These are phyloP conservation scores for Rhynchophorus ferrugineus DNA, from an alignment of 1,140 invertebrate species.

Conservation along the genomic window DNA sequence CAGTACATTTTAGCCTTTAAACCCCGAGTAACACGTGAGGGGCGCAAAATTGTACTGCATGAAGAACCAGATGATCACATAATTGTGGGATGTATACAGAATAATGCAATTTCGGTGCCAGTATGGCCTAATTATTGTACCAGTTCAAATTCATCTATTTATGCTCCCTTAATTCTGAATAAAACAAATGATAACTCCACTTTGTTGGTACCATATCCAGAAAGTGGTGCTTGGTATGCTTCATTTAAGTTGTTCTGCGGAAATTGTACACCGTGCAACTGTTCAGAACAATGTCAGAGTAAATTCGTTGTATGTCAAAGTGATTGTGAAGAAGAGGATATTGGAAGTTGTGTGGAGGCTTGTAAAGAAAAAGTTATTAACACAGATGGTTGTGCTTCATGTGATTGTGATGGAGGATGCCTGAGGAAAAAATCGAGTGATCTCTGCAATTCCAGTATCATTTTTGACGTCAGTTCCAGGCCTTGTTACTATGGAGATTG, in stretches of 20 bases:
- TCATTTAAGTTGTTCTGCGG: constrained; percentile 57
- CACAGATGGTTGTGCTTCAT: constrained; percentile 34
- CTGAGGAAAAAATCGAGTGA: constrained; percentile 30
- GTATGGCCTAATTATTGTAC: constrained; percentile 48
- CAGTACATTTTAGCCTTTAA: constrained; percentile 56
- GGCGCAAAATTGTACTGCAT: not conserved
- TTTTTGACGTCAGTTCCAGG: constrained; percentile 57
- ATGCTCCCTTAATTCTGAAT: constrained; percentile 50
- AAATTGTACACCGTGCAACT: constrained; percentile 40
- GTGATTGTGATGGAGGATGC: constrained; percentile 40
- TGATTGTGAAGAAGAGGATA: constrained; percentile 33
- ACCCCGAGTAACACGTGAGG: constrained; percentile 46
- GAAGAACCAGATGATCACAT: constrained; percentile 41
- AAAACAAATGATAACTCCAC: constrained; percentile 40
- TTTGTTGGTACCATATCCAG: constrained; percentile 67
- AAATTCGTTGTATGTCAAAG: constrained; percentile 24
- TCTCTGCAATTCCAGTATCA: constrained; percentile 44
- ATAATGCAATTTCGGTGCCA: constrained; percentile 46
- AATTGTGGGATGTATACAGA: constrained; percentile 53
- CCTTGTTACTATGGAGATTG: constrained; percentile 61
- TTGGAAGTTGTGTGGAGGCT: constrained; percentile 30
- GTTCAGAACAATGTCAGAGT: constrained; percentile 31
- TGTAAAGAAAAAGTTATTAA: constrained; percentile 22
- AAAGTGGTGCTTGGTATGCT: constrained; percentile 69
- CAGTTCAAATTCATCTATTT: constrained; percentile 43